Conservation (phyloP, 2,797 vertebrate species). For the Arrhamphus sclerolepis region DNA sequence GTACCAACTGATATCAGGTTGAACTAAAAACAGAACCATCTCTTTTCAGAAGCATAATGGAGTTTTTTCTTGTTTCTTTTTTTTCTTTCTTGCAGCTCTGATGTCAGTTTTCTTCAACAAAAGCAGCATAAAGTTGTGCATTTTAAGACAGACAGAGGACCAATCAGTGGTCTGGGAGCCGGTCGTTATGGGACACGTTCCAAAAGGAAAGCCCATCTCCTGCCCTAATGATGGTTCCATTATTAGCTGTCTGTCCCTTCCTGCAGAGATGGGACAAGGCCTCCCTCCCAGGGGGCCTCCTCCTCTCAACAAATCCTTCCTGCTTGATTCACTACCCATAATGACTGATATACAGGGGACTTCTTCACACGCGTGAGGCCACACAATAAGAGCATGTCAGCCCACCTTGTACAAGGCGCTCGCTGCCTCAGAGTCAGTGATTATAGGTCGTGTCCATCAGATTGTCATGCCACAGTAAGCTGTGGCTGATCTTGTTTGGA, state of each 20-base stretch:
- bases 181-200: constrained; percentile 55
- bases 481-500: constrained; percentile 34
- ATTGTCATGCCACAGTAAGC: constrained; percentile 31
- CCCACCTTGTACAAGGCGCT: constrained; percentile 48
- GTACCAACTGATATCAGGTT: constrained; percentile 28
- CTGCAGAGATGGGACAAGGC: constrained; percentile 67
- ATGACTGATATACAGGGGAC: constrained; percentile 72
- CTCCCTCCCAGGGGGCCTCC: constrained; percentile 62
- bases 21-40: constrained; percentile 36
- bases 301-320: constrained; percentile 55
- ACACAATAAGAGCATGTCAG: constrained; percentile 59
- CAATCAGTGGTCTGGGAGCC: constrained; percentile 60
- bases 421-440: constrained; percentile 38
- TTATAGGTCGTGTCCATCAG: constrained; percentile 51
- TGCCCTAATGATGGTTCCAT: constrained; percentile 76
- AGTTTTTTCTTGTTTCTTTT: no score
- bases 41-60: constrained; percentile 30
- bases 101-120: constrained; percentile 48
- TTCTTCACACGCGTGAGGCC: constrained; percentile 45
- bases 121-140: constrained; percentile 45
- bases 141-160: constrained; percentile 58
- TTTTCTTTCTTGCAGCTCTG: constrained; percentile 13
- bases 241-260: constrained; percentile 70
- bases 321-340: constrained; percentile 70
- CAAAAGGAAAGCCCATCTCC: constrained; percentile 69